A percentile compares a stretch with the other conserved stretches of the same genome.
These are phyloP conservation scores for Anguilla obscura DNA, from an alignment of 2,797 vertebrate genomes.

Conservation along the genomic window DNA sequence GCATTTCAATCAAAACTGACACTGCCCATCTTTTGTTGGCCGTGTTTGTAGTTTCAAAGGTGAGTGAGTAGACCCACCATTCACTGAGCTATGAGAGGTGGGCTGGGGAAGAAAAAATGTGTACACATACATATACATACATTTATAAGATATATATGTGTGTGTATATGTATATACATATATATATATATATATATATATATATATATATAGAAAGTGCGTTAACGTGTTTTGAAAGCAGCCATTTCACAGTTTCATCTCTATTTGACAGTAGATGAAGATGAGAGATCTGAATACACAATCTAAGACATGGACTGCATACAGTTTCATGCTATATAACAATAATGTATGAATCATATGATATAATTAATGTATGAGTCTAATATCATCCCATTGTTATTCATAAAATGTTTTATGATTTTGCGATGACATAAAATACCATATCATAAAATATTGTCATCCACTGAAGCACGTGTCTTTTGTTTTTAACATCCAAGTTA, in stretches of 20 bases:
- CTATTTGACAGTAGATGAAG: neutral
- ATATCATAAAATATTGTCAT: neutral
- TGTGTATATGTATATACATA: too few species aligned
- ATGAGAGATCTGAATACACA: neutral
- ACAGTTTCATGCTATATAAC: too few species aligned
- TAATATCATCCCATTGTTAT: too few species aligned
- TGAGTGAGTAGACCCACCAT: neutral
- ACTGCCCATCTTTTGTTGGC: neutral
- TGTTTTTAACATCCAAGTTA: neutral
- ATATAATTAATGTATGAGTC: too few species aligned
- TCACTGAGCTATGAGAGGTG: neutral
- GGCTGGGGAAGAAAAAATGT: neutral
- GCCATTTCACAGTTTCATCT: too few species aligned
- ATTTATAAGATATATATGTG: too few species aligned
- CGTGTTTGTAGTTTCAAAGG: neutral
- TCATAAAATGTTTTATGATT: too few species aligned
- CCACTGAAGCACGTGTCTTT: neutral
- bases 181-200: neutral
- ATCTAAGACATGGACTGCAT: neutral
- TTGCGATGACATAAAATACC: neutral
- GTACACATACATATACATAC: neutral
- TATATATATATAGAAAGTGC: neutral
- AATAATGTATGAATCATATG: too few species aligned
- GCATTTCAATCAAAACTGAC: neutral
- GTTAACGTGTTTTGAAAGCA: too few species aligned